Evolutionary conservation across 23 tunicate species (phyloP).

Genomic region (Ciona savignyi): DNA sequence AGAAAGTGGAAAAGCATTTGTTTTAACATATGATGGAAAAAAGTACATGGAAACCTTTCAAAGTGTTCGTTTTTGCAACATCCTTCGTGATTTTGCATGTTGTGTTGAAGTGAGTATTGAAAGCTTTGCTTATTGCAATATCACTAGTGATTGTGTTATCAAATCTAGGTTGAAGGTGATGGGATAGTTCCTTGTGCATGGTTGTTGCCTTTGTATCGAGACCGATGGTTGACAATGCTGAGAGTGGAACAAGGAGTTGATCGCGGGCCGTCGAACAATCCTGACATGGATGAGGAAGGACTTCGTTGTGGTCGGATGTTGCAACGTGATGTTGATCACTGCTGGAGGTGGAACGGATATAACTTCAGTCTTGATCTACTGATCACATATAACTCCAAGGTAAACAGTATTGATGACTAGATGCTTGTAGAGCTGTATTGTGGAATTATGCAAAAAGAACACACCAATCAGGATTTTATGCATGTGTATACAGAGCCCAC

Average conservation of each 20-base stretch:
- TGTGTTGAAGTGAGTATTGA: constrained; percentile 44
- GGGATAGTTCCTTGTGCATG: constrained; percentile 64
- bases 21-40: constrained; percentile 45
- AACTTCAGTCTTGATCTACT: constrained; percentile 90
- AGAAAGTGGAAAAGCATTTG: constrained; percentile 8
- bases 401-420: background rate
- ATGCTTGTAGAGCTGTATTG: too few species aligned
- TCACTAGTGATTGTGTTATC: background rate
- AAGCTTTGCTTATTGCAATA: background rate
- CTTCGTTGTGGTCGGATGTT: constrained; percentile 83
- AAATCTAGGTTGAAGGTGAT: constrained; percentile 67
- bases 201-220: constrained; percentile 68
- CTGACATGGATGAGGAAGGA: constrained; percentile 29
- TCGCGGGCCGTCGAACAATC: constrained; percentile 34
- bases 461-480: too few species aligned
- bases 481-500: too few species aligned
- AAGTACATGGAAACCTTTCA: constrained; percentile 36
- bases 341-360: constrained; percentile 99
- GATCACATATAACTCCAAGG: constrained; percentile 64
- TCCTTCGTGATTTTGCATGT: constrained; percentile 80
- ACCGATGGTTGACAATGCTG: constrained; percentile 89
- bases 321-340: constrained; percentile 65
- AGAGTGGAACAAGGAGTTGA: constrained; percentile 86
- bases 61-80: constrained; percentile 66
- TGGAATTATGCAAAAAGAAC: too few species aligned